A percentile compares a stretch with the other conserved stretches of the same genome.
Evolutionary conservation across 2,797 vertebrate genomes (phyloP).

Genomic region (Garrulus glandarius): DNA sequence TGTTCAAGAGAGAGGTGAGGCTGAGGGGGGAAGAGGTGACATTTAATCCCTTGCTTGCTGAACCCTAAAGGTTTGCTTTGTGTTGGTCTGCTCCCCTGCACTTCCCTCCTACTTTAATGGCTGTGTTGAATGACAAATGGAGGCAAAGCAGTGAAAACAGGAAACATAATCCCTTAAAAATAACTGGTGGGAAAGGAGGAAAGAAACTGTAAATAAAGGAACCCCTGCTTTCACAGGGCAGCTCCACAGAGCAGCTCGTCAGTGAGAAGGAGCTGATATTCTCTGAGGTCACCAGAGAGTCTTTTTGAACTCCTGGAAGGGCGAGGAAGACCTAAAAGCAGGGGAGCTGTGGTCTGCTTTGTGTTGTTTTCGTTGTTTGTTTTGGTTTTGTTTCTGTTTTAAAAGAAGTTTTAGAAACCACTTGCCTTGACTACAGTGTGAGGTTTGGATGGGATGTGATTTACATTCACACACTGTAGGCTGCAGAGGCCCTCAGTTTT

Average conservation of each 20-base stretch:
- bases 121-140: constrained; percentile 36
- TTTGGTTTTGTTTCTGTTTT: not conserved
- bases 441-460: not conserved
- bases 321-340: not conserved
- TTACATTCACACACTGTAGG: not conserved
- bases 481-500: not conserved
- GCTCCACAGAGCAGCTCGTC: not conserved
- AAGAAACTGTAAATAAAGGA: constrained; percentile 8
- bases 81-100: not conserved
- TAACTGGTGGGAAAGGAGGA: constrained; percentile 45
- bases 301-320: not conserved
- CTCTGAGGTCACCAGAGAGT: not conserved
- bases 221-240: not conserved
- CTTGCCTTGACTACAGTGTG: not conserved
- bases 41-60: constrained; percentile 25
- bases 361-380: not conserved
- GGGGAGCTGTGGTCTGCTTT: not conserved
- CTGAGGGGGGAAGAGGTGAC: not conserved
- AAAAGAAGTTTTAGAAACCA: not conserved
- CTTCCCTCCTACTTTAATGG: constrained; percentile 18
- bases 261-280: not conserved
- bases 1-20: not conserved
- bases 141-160: constrained; percentile 70
- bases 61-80: constrained; percentile 6
- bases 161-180: constrained; percentile 66